A percentile compares a stretch with the other conserved stretches of the same genome.
Evolutionary conservation across 2,888 invertebrate genomes (phyloP).

Genomic region (Bugula neritina): DNA sequence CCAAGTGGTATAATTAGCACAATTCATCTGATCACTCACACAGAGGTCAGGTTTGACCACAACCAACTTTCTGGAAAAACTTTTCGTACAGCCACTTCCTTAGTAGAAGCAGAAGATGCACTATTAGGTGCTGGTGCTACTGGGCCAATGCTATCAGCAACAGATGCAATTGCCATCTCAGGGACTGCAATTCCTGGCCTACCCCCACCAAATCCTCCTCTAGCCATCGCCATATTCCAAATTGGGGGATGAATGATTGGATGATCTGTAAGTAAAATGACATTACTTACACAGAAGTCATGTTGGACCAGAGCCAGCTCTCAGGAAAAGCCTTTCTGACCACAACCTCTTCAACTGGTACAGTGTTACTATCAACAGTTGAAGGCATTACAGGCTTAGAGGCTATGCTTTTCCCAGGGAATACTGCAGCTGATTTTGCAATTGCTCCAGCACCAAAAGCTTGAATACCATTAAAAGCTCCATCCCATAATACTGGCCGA

Average conservation of each 20-base stretch:
- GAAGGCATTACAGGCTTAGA: not conserved
- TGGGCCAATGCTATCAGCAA: not conserved
- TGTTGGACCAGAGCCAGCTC: conserved; percentile 66
- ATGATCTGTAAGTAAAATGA: not conserved
- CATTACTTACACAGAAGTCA: conserved; percentile 58
- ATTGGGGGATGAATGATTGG: not conserved
- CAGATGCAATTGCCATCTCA: not conserved
- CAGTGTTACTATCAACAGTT: not conserved
- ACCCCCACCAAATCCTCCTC: not conserved
- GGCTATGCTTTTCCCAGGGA: conserved; percentile 16
- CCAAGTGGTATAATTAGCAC: too few relatives aligned
- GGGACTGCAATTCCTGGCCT: not conserved
- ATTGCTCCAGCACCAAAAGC: conserved; percentile 27
- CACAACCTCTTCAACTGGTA: conserved; percentile 35
- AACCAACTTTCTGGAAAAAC: conserved; percentile 34
- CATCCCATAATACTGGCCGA: too few relatives aligned
- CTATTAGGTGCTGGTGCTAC: not conserved
- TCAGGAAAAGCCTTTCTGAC: conserved; percentile 66
- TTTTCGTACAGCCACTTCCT: conserved; percentile 27
- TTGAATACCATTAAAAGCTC: too few relatives aligned
- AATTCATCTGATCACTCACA: not conserved
- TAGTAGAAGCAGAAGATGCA: not conserved
- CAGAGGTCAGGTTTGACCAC: conserved; percentile 30
- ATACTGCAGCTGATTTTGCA: conserved; percentile 31
- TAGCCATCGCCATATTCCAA: not conserved